Percentiles rank a stretch among this genome's conserved stretches.
Conservation (phyloP, 2,113 vertebrate genomes). For the Panthera leo region DNA sequence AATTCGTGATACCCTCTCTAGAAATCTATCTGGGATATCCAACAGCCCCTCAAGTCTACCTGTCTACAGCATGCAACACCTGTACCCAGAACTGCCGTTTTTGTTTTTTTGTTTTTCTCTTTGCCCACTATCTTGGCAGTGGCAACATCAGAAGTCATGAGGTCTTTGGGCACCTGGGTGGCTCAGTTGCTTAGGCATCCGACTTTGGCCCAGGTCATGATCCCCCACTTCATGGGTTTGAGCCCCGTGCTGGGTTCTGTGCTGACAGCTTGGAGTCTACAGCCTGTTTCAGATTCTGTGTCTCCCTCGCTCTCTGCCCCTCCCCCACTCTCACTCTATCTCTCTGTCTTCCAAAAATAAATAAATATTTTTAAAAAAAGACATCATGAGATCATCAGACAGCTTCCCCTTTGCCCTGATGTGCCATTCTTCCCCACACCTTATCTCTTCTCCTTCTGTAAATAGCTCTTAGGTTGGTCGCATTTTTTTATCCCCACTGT, state of each 20-base stretch:
- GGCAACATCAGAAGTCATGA: not conserved
- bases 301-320: too few species aligned
- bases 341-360: too few species aligned
- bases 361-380: too few species aligned
- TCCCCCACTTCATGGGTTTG: too few species aligned
- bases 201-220: too few species aligned
- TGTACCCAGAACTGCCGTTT: not conserved
- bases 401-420: not conserved
- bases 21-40: not conserved
- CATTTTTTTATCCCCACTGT: not conserved
- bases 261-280: too few species aligned
- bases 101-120: not conserved
- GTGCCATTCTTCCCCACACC: not conserved
- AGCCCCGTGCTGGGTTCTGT: too few species aligned
- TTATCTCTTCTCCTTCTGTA: not conserved
- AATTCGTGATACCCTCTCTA: not conserved
- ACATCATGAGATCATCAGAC: not conserved
- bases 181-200: too few species aligned
- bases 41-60: not conserved
- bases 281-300: too few species aligned
- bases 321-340: too few species aligned
- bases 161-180: not conserved
- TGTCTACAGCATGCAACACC: not conserved
- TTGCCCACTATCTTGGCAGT: not conserved
- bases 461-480: not conserved